Conservation (phyloP, 2,797 vertebrate species). For the Onychomys torridus region DNA sequence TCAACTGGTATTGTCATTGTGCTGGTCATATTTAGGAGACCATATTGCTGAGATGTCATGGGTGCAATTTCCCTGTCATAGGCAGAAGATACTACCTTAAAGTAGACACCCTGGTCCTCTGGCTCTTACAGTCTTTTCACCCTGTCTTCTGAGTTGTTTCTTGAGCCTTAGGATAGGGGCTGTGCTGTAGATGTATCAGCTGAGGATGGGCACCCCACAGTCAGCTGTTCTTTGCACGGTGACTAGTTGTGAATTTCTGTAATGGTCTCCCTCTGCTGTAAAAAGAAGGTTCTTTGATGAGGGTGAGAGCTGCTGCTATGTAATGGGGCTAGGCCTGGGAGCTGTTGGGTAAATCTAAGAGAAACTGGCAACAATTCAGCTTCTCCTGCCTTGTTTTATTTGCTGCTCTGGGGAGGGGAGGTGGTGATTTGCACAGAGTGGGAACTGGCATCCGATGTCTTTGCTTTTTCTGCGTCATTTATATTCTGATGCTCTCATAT, state of each 20-base stretch:
- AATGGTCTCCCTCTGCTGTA: background rate
- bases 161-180: too few relatives aligned
- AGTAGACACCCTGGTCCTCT: background rate
- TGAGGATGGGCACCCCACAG: background rate
- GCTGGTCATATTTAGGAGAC: background rate
- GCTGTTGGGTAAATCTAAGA: background rate
- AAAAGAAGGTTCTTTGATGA: background rate
- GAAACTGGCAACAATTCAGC: background rate
- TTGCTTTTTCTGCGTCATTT: conserved; percentile 65
- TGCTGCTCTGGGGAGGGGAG: background rate
- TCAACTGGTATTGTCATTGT: background rate
- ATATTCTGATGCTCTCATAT: conserved; percentile 67
- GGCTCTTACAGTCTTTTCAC: background rate
- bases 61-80: background rate
- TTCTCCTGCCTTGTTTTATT: background rate
- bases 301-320: background rate
- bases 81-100: background rate
- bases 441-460: background rate
- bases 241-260: background rate
- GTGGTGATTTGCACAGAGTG: background rate
- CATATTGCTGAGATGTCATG: background rate
- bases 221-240: background rate
- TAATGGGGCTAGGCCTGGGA: background rate
- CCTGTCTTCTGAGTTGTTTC: background rate
- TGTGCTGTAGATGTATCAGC: background rate